phyloP scores from a whole-genome alignment of 2,797 vertebrate species.

The Botia almorhae region DNA sequence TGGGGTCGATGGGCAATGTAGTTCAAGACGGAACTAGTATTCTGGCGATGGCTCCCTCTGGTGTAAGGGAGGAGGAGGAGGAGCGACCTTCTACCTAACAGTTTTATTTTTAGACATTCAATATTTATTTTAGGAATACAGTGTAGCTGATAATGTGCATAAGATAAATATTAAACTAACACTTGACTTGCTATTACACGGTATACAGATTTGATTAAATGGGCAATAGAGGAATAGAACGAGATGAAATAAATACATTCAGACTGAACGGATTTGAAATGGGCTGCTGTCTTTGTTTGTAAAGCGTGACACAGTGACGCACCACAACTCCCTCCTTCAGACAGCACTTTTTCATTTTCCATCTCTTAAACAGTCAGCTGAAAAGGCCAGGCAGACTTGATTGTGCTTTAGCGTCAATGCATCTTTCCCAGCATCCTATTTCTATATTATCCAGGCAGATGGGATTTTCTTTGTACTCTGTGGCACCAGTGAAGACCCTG shows the following conservation, averaged over 20 bases:
- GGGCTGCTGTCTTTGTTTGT: conserved; percentile 33
- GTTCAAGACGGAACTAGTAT: too few species aligned
- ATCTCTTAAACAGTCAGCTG: neutral
- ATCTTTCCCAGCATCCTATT: conserved; percentile 14
- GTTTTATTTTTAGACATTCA: neutral
- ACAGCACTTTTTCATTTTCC: conserved; percentile 17
- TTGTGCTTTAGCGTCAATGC: conserved; percentile 5
- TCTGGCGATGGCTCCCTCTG: too few species aligned
- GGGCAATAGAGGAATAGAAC: neutral
- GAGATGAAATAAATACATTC: conserved; percentile 21
- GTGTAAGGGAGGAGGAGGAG: too few species aligned
- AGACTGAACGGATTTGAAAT: conserved; percentile 33
- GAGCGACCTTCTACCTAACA: too few species aligned
- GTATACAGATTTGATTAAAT: conserved; percentile 16
- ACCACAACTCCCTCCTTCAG: neutral
- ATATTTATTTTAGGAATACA: neutral
- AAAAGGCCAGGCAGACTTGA: conserved; percentile 8
- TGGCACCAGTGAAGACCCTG: conserved; percentile 14
- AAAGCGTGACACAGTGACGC: conserved; percentile 23
- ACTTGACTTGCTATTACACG: neutral
- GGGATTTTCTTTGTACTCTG: neutral
- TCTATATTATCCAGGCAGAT: conserved; percentile 25
- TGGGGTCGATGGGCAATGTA: too few species aligned
- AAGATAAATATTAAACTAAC: neutral
- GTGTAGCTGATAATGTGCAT: neutral